phyloP scores from a whole-genome alignment of 2,888 invertebrate genomes.

The Cephus pulcher region DNA sequence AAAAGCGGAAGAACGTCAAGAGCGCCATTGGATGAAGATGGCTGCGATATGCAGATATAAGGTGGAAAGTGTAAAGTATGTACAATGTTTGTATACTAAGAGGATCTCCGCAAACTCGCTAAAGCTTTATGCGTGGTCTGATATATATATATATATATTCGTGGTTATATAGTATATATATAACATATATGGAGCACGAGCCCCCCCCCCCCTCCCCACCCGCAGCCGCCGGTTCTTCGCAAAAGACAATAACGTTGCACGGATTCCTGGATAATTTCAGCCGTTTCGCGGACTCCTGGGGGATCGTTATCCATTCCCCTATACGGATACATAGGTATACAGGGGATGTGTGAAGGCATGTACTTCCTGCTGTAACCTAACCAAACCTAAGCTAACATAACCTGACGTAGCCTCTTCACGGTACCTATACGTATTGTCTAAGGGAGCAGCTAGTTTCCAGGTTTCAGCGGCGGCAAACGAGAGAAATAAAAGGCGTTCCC shows the following conservation, averaged over 20 bases:
- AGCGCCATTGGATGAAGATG: not conserved
- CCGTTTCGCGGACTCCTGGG: not conserved
- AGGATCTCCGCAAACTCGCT: not conserved
- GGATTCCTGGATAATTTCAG: not conserved
- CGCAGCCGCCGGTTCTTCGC: not conserved
- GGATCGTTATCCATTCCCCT: not conserved
- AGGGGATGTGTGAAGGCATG: not conserved
- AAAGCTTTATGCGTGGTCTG: too few relatives aligned
- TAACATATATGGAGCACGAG: not conserved
- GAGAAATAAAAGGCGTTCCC: not conserved
- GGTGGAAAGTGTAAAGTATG: not conserved
- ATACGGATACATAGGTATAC: not conserved
- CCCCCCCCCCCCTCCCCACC: not conserved
- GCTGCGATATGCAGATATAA: not conserved
- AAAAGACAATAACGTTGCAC: not conserved
- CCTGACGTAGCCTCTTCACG: not conserved
- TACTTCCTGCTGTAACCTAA: not conserved
- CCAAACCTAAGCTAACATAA: not conserved
- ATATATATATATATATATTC: not conserved
- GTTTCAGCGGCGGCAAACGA: not conserved
- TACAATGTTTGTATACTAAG: not conserved
- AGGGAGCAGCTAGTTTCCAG: not conserved
- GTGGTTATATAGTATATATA: not conserved
- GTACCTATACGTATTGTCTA: not conserved
- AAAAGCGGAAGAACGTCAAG: constrained; percentile 12